A percentile compares a stretch with the other conserved stretches of the same genome.
phyloP scores from a whole-genome alignment of 2,888 invertebrate species.

The Drosophila seclusa region DNA sequence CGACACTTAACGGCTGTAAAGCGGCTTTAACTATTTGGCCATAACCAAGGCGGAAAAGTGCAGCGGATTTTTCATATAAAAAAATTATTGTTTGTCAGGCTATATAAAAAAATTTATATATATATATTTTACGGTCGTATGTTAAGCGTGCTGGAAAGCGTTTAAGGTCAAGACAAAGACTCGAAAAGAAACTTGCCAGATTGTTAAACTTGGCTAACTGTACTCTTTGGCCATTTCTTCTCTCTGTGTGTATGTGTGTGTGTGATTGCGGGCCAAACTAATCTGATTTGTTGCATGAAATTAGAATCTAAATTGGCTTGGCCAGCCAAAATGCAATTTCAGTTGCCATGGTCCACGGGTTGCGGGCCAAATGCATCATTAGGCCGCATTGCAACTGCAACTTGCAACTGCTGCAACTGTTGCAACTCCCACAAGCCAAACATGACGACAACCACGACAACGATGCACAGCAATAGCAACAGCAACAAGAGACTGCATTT shows the following conservation, averaged over 20 bases:
- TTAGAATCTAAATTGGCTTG: constrained; percentile 75
- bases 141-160: constrained; percentile 47
- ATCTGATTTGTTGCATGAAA: constrained; percentile 76
- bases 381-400: constrained; percentile 54
- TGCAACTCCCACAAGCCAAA: constrained; percentile 48
- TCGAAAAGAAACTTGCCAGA: constrained; percentile 8
- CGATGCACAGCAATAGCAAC: constrained; percentile 38
- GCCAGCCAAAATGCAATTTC: constrained; percentile 55
- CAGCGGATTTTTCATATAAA: constrained; percentile 6
- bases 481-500: constrained; percentile 55
- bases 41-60: constrained; percentile 21
- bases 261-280: constrained; percentile 54
- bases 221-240: constrained; percentile 43
- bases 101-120: constrained; percentile 31
- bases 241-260: neutral
- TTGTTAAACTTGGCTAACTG: constrained; percentile 50
- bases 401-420: constrained; percentile 32
- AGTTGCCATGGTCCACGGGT: constrained; percentile 18
- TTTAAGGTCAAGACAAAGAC: constrained; percentile 50
- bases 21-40: constrained; percentile 32
- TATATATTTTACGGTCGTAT: constrained; percentile 43
- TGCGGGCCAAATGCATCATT: constrained; percentile 69
- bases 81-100: constrained; percentile 30
- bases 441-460: constrained; percentile 70
- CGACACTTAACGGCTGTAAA: constrained; percentile 74